Conservation (phyloP, 2,797 vertebrate species). For the Poecilia picta region DNA sequence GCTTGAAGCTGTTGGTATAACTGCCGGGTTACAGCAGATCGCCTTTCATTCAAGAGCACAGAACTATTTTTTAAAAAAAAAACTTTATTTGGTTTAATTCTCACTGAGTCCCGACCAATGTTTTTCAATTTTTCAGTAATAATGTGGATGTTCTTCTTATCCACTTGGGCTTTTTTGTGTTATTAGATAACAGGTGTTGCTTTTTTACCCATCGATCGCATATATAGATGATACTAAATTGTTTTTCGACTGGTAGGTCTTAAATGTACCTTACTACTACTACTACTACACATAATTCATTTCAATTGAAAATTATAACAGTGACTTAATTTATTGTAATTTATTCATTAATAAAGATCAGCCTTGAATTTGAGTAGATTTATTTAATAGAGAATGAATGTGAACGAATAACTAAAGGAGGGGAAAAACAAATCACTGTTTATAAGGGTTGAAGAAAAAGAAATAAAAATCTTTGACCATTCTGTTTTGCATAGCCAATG, state of each 20-base stretch:
- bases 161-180: not conserved
- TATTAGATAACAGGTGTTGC: not conserved
- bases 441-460: not conserved
- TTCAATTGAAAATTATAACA: not conserved
- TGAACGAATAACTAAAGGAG: not conserved
- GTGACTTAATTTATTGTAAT: not conserved
- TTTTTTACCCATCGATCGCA: not conserved
- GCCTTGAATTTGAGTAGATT: not conserved
- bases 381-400: not conserved
- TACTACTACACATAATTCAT: not conserved
- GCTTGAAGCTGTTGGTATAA: constrained; percentile 4
- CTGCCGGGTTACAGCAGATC: constrained; percentile 55
- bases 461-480: not conserved
- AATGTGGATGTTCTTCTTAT: not conserved
- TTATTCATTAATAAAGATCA: not conserved
- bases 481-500: not conserved
- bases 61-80: no score
- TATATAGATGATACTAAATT: not conserved
- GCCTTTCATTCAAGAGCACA: not conserved
- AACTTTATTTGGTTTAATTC: not conserved
- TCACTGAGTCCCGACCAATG: not conserved
- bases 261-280: not conserved
- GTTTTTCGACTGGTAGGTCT: not conserved
- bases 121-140: not conserved
- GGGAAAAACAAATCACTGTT: not conserved